Base-by-base conservation (phyloP, 53 echinoderm and acorn worm species). In the Paracentrotus lividus region DNA sequence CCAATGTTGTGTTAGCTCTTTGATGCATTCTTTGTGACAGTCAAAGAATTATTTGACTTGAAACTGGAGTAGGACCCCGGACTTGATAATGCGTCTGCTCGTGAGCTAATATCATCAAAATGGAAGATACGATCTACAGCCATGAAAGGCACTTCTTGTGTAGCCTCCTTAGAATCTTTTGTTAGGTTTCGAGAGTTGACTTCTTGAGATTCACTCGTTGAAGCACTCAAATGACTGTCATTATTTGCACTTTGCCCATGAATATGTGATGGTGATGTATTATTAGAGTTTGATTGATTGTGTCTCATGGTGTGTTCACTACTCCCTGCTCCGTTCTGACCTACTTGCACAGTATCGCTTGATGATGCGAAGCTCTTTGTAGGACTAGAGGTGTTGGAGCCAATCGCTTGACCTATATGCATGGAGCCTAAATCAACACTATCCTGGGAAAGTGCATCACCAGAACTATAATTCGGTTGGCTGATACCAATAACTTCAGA, bases 81-180 rank as follows among this genome's bases (percentile, higher is more conserved):
- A 92, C 23, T 77, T 12, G 92, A 36, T 23, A 92, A 77, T 10
- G 92, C 92, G 24, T 92, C 92, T 13, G 92, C 92, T 68, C 90
- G 34, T 29, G 84, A 84, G 49, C 84, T 92, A 56, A 92, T 92
- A 43, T 92, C 92, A 36, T 92, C 92, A 1, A 92, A 92, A 31
- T 16, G 76, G 77, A 92, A 92, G 51, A 92, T 92, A 14, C 42
- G 32, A 42, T 92, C 92, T 38, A 92, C 77, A 16, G 92, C 56
- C 77, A 77, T 77, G 77, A 92, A 75, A 58, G 92, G 77, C 77
- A 92, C 92, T 77, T 92, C 92, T 44, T 42, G 23, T 32, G 33
- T 12, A 5, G 77, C 53, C 24, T 49, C 36, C 38, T 33, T 21
- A 34, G 29, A 1, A 40, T 54, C 77, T n/a, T 26, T 3, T n/a